Evolutionary conservation across 2,113 vertebrate genomes (phyloP), one percentile per base, ranked within the genome.

Genomic region (Oryzias celebensis): DNA sequence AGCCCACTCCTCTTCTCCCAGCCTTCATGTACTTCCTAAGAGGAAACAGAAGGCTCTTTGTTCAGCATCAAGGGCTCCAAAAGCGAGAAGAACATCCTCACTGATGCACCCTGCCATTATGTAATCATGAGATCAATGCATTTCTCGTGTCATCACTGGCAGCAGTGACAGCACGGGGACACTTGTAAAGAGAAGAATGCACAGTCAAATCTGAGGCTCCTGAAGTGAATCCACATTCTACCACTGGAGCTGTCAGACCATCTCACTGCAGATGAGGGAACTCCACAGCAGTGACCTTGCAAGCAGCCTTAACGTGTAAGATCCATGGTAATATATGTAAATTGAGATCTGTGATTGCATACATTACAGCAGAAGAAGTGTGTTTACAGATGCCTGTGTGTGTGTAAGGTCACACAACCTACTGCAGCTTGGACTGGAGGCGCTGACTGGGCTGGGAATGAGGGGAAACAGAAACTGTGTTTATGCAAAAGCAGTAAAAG

Each of bases 261-360:
- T 74, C 47, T 49, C 71, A 24, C 2, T 66, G 70, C 44, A 52
- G 28, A 62, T 22, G 17, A 51, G 24, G 6, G 13, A 62, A 42
- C 17, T 10, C 59, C 71, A 76, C 61, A 54, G 58, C 41, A 48
- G 54, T 78, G 83, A 87, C 86, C 87, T 89, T 87, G 83, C 65
- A 68, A 59, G 73, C 48, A 63, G 68, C 68, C 47, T 65, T 52
- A 55, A 74, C 80, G 81, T 73, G 66, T 76, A 68, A 74, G 75
- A 78, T 82, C 65, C 75, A 41, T 80, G 78, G 26, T 87, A 86
- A 88, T 84, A 55, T 80, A 86, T 88, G 83, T 68, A 86, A 88
- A 88, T 85, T 36, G 4, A 44, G 66, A 53, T 5, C 20, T 50
- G 45, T 69, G 70, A 85, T 73, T 77, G 83, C 71, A 88, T 90